phyloP scores from a whole-genome alignment of 2,888 invertebrate genomes.

The Conchocele bisecta region DNA sequence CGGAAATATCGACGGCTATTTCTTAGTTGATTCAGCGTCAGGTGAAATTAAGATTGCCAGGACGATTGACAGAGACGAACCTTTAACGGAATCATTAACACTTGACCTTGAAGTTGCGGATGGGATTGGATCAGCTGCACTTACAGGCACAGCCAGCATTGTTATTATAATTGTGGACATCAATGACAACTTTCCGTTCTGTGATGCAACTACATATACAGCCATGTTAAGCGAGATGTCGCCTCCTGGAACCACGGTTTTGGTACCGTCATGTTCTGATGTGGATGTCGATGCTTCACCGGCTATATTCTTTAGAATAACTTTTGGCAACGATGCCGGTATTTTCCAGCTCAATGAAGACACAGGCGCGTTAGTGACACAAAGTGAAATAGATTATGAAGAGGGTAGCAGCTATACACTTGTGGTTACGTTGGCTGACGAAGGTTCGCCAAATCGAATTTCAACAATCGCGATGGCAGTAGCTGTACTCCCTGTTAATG shows the following conservation, averaged over 20 bases:
- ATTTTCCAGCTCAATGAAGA: constrained; percentile 52
- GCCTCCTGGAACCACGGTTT: constrained; percentile 43
- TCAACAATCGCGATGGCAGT: constrained; percentile 41
- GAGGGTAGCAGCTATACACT: constrained; percentile 54
- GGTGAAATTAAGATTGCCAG: constrained; percentile 60
- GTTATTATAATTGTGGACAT: constrained; percentile 67
- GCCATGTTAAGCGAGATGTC: constrained; percentile 66
- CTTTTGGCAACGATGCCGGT: constrained; percentile 44
- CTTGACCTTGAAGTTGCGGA: constrained; percentile 39
- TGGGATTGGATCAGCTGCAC: constrained; percentile 11
- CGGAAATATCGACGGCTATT: constrained; percentile 62
- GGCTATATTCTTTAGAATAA: constrained; percentile 36
- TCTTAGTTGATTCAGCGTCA: constrained; percentile 62
- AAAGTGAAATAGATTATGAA: constrained; percentile 67
- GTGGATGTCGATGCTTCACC: constrained; percentile 38
- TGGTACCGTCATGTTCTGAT: constrained; percentile 64
- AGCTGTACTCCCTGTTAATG: constrained; percentile 64
- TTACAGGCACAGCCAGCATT: constrained; percentile 43
- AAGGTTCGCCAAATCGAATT: constrained; percentile 47
- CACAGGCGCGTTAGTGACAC: constrained; percentile 57
- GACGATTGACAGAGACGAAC: constrained; percentile 62
- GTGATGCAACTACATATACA: constrained; percentile 57
- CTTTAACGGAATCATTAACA: constrained; percentile 31
- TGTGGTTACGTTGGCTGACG: constrained; percentile 61
- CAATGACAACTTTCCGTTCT: constrained; percentile 75